These are phyloP conservation scores for Isaurus tuberculatus DNA, from an alignment of 92 coral and sea anemone species.

Conservation along the genomic window DNA sequence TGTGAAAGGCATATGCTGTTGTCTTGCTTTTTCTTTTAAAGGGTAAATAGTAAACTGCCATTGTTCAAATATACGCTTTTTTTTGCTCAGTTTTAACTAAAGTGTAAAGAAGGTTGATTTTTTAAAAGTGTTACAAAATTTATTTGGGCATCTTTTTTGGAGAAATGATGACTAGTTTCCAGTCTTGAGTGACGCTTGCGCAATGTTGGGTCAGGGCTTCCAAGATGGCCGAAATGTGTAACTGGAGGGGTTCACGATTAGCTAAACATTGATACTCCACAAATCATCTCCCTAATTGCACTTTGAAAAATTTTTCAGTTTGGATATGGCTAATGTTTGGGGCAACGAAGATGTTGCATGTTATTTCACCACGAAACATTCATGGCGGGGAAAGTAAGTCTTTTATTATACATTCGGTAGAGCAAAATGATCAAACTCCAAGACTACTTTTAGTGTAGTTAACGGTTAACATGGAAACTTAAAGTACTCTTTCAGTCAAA, in stretches of 20 bases:
- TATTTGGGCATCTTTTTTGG: no score
- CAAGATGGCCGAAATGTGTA: constrained; percentile 43
- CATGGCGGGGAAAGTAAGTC: constrained; percentile 99
- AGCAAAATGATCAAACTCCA: not conserved
- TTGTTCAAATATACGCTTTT: no score
- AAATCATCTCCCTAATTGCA: not conserved
- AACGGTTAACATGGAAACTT: no score
- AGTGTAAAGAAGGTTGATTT: no score
- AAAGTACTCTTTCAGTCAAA: not conserved
- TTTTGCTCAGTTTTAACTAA: no score
- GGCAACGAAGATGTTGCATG: constrained; percentile 98
- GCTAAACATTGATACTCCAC: not conserved
- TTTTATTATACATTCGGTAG: not conserved
- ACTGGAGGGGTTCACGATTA: not conserved
- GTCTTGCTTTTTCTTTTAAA: no score
- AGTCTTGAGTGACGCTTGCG: constrained; percentile 40
- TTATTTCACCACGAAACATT: constrained; percentile 97
- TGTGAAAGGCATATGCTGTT: no score
- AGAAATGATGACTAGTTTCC: constrained; percentile 29
- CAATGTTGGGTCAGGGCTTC: constrained; percentile 33
- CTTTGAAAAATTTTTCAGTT: not conserved
- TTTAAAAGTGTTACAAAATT: no score
- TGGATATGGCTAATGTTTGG: constrained; percentile 90
- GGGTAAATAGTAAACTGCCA: no score
- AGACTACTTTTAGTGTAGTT: not conserved